phyloP scores from a whole-genome alignment of 2,888 invertebrate genomes.

The Hypselothyrea guttata region DNA sequence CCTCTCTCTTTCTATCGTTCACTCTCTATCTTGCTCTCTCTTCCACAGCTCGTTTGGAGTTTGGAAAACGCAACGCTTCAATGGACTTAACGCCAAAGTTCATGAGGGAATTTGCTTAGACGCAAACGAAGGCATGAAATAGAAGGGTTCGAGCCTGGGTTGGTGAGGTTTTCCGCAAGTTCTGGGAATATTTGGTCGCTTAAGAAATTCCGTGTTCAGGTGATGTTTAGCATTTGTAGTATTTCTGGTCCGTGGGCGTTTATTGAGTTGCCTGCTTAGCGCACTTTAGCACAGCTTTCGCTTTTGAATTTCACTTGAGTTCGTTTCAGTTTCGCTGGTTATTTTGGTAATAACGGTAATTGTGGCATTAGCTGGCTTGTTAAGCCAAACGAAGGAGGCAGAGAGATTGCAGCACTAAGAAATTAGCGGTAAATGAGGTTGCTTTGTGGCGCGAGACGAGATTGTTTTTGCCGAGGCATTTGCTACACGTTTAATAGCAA shows the following conservation, averaged over 20 bases:
- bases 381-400: conserved; percentile 31
- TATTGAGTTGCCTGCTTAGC: conserved; percentile 58
- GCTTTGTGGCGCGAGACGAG: conserved; percentile 61
- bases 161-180: conserved; percentile 19
- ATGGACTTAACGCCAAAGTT: conserved; percentile 55
- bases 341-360: conserved; percentile 64
- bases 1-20: neutral
- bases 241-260: conserved; percentile 34
- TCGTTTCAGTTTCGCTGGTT: conserved; percentile 38
- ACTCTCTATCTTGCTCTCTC: neutral
- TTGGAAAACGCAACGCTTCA: conserved; percentile 58
- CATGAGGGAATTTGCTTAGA: conserved; percentile 56
- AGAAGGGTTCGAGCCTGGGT: neutral
- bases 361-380: conserved; percentile 66
- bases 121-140: conserved; percentile 45
- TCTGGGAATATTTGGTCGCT: conserved; percentile 17
- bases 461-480: conserved; percentile 25
- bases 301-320: conserved; percentile 25
- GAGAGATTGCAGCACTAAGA: conserved; percentile 59
- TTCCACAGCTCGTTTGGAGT: conserved; percentile 64
- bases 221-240: conserved; percentile 47
- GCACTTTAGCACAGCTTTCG: conserved; percentile 27
- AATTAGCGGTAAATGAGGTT: conserved; percentile 73
- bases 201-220: conserved; percentile 46
- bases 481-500: conserved; percentile 52